Percentiles rank a stretch among this genome's conserved stretches.
These are phyloP conservation scores for Caenorhabditis briggsae DNA, from an alignment of 1,140 invertebrate genomes.

Conservation along the genomic window DNA sequence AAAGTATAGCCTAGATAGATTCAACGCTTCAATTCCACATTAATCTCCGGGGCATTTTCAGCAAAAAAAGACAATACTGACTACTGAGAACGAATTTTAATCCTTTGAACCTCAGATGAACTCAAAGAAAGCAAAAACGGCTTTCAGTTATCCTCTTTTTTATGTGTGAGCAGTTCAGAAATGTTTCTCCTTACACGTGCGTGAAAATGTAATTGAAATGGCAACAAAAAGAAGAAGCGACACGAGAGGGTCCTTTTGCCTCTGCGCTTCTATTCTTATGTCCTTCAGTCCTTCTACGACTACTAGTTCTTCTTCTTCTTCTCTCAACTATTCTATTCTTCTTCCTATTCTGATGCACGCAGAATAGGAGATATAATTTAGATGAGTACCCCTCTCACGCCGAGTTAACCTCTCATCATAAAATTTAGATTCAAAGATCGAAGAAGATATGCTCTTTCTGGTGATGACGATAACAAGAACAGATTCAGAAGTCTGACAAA, in stretches of 20 bases:
- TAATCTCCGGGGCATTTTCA: too few species aligned
- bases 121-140: neutral
- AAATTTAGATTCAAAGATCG: neutral
- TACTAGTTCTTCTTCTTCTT: conserved; percentile 36
- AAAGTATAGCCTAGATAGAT: too few species aligned
- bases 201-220: conserved; percentile 55
- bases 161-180: conserved; percentile 33
- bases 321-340: neutral
- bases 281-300: neutral
- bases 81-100: too few species aligned
- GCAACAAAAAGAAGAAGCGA: conserved; percentile 20
- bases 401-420: conserved; percentile 19
- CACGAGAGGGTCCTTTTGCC: neutral
- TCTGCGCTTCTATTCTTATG: conserved; percentile 21
- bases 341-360: conserved; percentile 11
- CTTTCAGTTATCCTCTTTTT: conserved; percentile 35
- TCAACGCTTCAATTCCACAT: too few species aligned
- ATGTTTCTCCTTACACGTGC: neutral
- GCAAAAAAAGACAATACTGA: too few species aligned
- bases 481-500: conserved; percentile 11
- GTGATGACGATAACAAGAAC: conserved; percentile 44
- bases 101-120: too few species aligned
- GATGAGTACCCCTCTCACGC: neutral
- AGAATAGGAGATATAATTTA: neutral
- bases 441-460: neutral